phyloP scores from a whole-genome alignment of 2,113 vertebrate species.

The Neotragus pygmaeus region DNA sequence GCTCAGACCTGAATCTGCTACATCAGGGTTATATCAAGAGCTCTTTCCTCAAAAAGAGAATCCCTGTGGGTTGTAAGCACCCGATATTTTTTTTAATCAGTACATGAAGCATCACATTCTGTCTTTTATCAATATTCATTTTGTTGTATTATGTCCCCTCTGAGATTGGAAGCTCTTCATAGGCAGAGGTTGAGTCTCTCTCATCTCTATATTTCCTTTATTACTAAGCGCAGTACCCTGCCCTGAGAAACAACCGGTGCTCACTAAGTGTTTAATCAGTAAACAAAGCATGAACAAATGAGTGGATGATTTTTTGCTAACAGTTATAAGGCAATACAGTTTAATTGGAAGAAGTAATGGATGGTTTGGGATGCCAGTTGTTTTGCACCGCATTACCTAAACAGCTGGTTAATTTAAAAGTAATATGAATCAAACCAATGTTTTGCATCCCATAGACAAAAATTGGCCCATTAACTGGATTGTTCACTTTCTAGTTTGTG shows the following conservation, averaged over 20 bases:
- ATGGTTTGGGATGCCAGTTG: conserved; percentile 27
- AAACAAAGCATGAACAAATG: conserved; percentile 25
- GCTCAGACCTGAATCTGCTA: background rate
- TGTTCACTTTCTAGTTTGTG: conserved; percentile 24
- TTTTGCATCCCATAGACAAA: conserved; percentile 45
- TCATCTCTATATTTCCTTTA: background rate
- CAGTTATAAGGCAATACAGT: conserved; percentile 30
- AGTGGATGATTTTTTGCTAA: conserved; percentile 5
- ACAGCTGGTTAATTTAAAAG: conserved; percentile 64
- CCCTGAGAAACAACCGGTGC: conserved; percentile 7
- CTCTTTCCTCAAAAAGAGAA: background rate
- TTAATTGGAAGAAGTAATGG: conserved; percentile 54
- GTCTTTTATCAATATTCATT: background rate
- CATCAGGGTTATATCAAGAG: background rate
- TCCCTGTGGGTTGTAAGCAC: background rate
- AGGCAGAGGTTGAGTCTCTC: background rate
- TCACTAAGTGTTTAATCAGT: conserved; percentile 44
- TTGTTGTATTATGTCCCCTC: background rate
- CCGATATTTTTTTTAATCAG: background rate
- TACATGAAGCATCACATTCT: background rate
- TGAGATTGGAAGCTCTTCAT: background rate
- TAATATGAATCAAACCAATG: conserved; percentile 36
- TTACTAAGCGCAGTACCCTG: background rate
- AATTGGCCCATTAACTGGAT: conserved; percentile 44
- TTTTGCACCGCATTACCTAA: conserved; percentile 40